phyloP scores from a whole-genome alignment of 2,113 vertebrate species.

The rabbit (Oryctolagus cuniculus) region mOryCun1.1 NC_091433.1:111230001-111230500 shows the following conservation, averaged over 20 bases:
- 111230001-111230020: constrained; percentile 65
- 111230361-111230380: background rate
- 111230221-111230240: background rate
- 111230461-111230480: constrained; percentile 78
- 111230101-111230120: background rate
- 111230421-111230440: background rate
- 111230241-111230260: constrained; percentile 10
- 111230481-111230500: background rate
- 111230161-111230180: background rate
- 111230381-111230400: background rate
- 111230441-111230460: background rate
- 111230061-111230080: constrained; percentile 35
- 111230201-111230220: background rate
- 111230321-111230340: background rate
- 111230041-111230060: background rate
- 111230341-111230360: background rate
- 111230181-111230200: constrained; percentile 33
- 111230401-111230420: background rate
- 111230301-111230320: background rate
- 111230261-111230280: constrained; percentile 35
- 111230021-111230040: background rate
- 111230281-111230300: constrained; percentile 10
- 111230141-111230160: background rate
- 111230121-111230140: background rate
- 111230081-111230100: background rate